These are phyloP conservation scores for Diarsia brunnea DNA, from an alignment of 2,888 invertebrate genomes.

Conservation along the genomic window DNA sequence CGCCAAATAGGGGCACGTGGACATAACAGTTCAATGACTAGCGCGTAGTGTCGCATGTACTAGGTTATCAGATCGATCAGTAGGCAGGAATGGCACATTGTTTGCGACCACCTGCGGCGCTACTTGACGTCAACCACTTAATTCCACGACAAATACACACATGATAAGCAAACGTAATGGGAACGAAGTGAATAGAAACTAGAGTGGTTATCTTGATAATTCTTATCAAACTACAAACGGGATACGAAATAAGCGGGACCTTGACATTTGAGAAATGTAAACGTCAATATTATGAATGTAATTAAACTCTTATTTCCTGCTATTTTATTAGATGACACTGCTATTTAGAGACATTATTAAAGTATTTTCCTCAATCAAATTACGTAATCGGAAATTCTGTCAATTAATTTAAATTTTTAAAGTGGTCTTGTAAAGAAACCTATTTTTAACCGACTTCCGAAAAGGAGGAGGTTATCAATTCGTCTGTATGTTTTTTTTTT, in stretches of 20 bases:
- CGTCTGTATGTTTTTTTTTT: too few relatives aligned
- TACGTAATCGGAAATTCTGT: not conserved
- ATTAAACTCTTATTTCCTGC: not conserved
- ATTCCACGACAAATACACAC: slow-evolving; percentile 5
- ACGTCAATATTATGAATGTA: not conserved
- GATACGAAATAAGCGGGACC: not conserved
- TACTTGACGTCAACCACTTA: slow-evolving; percentile 48
- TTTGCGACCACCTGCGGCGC: slow-evolving; percentile 58
- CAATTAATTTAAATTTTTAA: not conserved
- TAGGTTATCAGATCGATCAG: slow-evolving; percentile 50
- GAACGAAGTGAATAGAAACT: slow-evolving; percentile 10
- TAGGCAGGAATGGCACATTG: slow-evolving; percentile 58
- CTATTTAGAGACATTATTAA: not conserved
- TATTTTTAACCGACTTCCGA: too few relatives aligned
- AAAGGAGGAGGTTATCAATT: too few relatives aligned
- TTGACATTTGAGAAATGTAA: slow-evolving; percentile 15
- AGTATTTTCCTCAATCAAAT: slow-evolving; percentile 3
- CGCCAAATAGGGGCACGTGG: slow-evolving; percentile 34
- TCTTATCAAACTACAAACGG: not conserved
- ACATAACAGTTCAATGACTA: slow-evolving; percentile 39
- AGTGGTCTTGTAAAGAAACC: slow-evolving; percentile 2
- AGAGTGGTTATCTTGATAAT: not conserved
- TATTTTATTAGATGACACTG: not conserved
- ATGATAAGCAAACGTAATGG: slow-evolving; percentile 15
- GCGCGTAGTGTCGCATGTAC: slow-evolving; percentile 18